phyloP scores from a whole-genome alignment of 2,888 invertebrate species.

The Papilio protenor region DNA sequence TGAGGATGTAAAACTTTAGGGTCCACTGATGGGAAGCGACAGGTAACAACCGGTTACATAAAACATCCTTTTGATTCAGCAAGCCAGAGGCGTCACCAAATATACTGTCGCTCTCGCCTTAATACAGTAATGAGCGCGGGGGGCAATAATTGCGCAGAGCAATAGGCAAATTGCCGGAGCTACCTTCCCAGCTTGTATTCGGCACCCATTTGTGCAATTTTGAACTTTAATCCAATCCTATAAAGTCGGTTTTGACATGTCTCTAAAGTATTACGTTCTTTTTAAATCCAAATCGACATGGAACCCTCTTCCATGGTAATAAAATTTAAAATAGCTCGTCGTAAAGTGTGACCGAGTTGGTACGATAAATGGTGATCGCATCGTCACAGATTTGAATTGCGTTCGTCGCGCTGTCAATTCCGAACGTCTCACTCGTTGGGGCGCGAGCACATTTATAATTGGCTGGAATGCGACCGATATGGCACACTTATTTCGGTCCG shows the following conservation, averaged over 20 bases:
- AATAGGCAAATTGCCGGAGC: conserved; percentile 82
- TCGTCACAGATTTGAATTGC: conserved; percentile 76
- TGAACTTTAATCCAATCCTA: conserved; percentile 54
- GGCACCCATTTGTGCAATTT: conserved; percentile 51
- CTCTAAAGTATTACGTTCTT: conserved; percentile 50
- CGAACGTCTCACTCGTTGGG: conserved; percentile 66
- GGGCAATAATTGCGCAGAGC: conserved; percentile 83
- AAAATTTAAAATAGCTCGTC: conserved; percentile 62
- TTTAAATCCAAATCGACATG: conserved; percentile 65
- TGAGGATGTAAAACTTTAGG: neutral
- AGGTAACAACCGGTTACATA: conserved; percentile 65
- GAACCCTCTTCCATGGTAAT: conserved; percentile 62
- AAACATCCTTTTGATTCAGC: conserved; percentile 64
- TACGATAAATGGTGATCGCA: conserved; percentile 67
- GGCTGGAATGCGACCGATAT: conserved; percentile 64
- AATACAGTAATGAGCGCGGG: conserved; percentile 82
- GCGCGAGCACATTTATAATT: conserved; percentile 62
- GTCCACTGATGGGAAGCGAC: conserved; percentile 49
- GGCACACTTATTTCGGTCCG: conserved; percentile 51
- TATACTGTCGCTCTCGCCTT: conserved; percentile 77
- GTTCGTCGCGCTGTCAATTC: conserved; percentile 71
- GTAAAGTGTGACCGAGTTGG: conserved; percentile 57
- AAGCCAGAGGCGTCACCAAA: conserved; percentile 76
- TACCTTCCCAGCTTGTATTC: conserved; percentile 65
- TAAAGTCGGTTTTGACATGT: conserved; percentile 58